Percentiles rank a stretch among this genome's conserved stretches.
Conservation (phyloP, 2,113 vertebrate genomes). For the Bombycilla garrulus region DNA sequence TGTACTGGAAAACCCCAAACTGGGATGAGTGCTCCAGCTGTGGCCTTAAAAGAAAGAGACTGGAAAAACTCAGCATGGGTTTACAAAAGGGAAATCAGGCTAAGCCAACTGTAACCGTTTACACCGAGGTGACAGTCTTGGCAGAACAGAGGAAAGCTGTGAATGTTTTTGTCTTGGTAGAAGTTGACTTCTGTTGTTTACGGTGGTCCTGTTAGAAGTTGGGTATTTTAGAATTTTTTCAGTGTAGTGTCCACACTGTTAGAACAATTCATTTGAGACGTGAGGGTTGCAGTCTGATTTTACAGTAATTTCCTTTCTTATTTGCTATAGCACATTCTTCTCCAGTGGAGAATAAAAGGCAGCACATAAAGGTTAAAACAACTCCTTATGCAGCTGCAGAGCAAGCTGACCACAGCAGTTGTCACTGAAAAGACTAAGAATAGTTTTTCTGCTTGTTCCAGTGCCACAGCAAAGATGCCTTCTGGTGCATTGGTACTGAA, state of each 20-base stretch:
- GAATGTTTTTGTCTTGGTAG: not conserved
- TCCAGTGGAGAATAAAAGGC: not conserved
- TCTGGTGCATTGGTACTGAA: not conserved
- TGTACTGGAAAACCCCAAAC: not conserved
- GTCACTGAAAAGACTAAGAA: not conserved
- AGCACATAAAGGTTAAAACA: not conserved
- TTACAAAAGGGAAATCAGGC: not conserved
- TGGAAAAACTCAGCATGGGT: not conserved
- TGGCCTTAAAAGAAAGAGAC: not conserved
- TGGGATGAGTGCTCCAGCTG: not conserved
- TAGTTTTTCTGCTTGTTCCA: not conserved
- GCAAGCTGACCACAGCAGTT: not conserved
- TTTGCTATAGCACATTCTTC: not conserved
- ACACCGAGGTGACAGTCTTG: not conserved
- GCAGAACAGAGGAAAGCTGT: not conserved
- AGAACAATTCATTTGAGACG: not conserved
- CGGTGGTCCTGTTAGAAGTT: not conserved
- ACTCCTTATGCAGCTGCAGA: not conserved
- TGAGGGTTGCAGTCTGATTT: not conserved
- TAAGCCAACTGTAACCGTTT: not conserved
- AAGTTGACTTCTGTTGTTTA: not conserved
- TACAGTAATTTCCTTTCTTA: not conserved
- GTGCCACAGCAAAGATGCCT: not conserved
- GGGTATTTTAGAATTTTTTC: not conserved
- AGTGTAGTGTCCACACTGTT: not conserved